phyloP scores from a whole-genome alignment of 2,113 vertebrate genomes.

The Triplophysa dalaica region DNA sequence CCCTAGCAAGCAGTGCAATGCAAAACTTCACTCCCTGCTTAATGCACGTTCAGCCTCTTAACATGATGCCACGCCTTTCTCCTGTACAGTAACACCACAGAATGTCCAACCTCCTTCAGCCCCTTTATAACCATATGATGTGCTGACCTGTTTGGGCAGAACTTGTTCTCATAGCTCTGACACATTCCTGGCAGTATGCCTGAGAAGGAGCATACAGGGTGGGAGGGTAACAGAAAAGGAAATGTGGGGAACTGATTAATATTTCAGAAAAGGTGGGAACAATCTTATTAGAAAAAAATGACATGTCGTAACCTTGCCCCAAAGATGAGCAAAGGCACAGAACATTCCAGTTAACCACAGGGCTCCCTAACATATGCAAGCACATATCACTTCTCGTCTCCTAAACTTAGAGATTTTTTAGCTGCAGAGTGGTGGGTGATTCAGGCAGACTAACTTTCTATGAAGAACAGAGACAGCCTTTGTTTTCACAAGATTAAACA shows the following conservation, averaged over 20 bases:
- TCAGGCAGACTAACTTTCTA: neutral
- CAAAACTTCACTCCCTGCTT: slow-evolving; percentile 34
- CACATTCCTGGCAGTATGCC: slow-evolving; percentile 23
- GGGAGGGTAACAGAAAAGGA: neutral
- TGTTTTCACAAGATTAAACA: neutral
- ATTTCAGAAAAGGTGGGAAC: neutral
- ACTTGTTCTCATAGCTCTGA: slow-evolving; percentile 54
- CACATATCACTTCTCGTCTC: neutral
- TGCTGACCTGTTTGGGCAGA: slow-evolving; percentile 40
- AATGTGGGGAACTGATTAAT: neutral
- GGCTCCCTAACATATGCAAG: no score
- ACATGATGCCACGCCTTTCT: slow-evolving; percentile 29
- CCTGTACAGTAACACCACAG: neutral
- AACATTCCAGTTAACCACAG: neutral
- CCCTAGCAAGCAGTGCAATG: slow-evolving; percentile 11
- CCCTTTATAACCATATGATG: slow-evolving; percentile 23
- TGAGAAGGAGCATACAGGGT: neutral
- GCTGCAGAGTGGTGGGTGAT: neutral
- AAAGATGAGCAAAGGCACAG: neutral
- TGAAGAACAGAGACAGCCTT: neutral
- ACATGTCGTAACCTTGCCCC: neutral
- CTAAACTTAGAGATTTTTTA: neutral
- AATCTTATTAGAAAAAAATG: neutral
- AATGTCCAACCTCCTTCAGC: slow-evolving; percentile 5
- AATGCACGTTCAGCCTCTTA: slow-evolving; percentile 11